phyloP scores from a whole-genome alignment of 2,113 vertebrate genomes.

The Pogonocichla stellata region DNA sequence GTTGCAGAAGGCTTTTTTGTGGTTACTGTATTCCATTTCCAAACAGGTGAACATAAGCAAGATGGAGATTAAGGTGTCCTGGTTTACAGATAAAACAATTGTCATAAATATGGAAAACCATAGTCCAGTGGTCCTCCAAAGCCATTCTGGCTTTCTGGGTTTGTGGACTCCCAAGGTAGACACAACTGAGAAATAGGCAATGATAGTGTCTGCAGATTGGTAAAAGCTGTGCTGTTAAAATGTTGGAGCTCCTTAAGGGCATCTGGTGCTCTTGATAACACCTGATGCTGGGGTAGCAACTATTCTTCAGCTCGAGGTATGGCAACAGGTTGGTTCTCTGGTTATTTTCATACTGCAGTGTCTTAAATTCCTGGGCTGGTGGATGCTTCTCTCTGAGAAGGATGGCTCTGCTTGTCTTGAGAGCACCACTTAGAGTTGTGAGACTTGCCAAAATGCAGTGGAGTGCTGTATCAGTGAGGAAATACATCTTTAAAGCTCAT shows the following conservation, averaged over 20 bases:
- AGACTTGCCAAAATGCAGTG: background rate
- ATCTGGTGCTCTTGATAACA: background rate
- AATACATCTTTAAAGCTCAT: background rate
- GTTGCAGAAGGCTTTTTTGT: background rate
- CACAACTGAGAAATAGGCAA: background rate
- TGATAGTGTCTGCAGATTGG: background rate
- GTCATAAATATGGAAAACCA: accelerated
- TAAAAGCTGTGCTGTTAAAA: background rate
- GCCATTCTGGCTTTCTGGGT: background rate
- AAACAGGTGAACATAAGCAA: background rate
- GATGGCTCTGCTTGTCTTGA: background rate
- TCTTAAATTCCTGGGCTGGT: background rate
- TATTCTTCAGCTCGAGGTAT: background rate
- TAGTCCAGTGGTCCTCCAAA: background rate
- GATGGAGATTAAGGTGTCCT: background rate
- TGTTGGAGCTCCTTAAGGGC: background rate
- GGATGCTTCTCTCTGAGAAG: background rate
- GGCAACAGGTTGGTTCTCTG: background rate
- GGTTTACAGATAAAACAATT: background rate
- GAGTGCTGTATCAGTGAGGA: background rate
- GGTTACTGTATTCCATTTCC: background rate
- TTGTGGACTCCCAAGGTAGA: background rate
- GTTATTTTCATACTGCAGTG: background rate
- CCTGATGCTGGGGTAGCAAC: background rate
- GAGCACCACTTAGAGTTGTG: background rate